Base-by-base conservation (phyloP, 2,888 invertebrate genomes). In the Griposia aprilina region DNA sequence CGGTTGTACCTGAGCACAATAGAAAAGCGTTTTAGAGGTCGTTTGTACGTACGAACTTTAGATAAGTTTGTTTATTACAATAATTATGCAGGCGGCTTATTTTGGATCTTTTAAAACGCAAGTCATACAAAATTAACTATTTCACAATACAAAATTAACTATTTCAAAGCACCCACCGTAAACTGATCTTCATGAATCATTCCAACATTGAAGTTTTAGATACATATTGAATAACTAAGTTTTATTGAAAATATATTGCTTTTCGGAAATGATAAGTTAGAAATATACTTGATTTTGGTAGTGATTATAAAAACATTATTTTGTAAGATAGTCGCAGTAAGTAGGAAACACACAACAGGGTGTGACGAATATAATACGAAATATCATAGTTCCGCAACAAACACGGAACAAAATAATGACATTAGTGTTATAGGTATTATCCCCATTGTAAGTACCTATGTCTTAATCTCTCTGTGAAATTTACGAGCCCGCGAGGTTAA, bases 1-100 rank as follows among this genome's bases (percentile, higher is more conserved):
- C 84, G 52, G 90, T 59, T 87, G 92, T 78, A 92, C 92, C 91
- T 92, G 91, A 66, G 80, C 85, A 84, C 74, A 86, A 90, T 85
- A 78, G 23, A 81, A 79, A 78, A 65, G 50, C 17, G 41, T 67
- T 62, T 78, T 67, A 65, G 23, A 20, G 11, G 57, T 10, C n/a
- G 15, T 23, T 52, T 52, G 10, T 30, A n/a, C 48, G 41, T 55
- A 23, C 13, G 11, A 30, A 41, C 20, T 52, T 62, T 17, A 17
- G 23, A 20, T 13, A n/a, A 45, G 1, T 63, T 50, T 57, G 20
- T 50, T 57, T 41, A 26, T 30, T 7, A 30, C 20, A 72, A 15
- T 20, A 50, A 45, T 30, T 41, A 59, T 23, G 8, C 36, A 65
- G 15, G 36, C 17, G 57, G 17, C n/a, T 17, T 36, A 20, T n/a